phyloP scores from a whole-genome alignment of 2,797 vertebrate species.

The Fringilla coelebs region DNA sequence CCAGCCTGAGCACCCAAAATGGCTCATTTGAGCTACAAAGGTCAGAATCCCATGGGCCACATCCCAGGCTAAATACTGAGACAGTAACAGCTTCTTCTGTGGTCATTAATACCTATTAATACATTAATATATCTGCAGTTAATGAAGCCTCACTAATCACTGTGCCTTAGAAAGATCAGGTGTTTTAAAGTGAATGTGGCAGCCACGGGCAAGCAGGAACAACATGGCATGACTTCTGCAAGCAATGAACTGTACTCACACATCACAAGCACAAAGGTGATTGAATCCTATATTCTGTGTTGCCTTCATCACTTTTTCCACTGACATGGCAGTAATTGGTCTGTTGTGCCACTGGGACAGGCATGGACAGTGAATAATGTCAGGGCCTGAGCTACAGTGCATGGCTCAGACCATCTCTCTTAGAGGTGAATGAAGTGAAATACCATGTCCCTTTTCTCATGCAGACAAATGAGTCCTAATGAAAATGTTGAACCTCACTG shows the following conservation, averaged over 20 bases:
- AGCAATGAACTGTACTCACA: background rate
- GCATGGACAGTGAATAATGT: background rate
- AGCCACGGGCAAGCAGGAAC: rapidly evolving
- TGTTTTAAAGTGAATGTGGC: background rate
- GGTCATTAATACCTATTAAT: background rate
- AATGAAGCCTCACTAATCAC: background rate
- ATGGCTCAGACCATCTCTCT: background rate
- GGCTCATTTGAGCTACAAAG: background rate
- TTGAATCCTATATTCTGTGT: background rate
- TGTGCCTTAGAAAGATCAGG: background rate
- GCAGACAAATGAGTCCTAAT: background rate
- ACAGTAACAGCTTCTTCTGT: background rate
- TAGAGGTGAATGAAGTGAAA: background rate
- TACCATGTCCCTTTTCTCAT: background rate
- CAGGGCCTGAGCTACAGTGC: background rate
- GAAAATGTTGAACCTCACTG: background rate
- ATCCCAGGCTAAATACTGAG: background rate
- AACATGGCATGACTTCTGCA: background rate
- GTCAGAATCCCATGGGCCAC: background rate
- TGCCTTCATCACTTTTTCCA: background rate
- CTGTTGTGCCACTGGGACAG: background rate
- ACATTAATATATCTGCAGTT: background rate
- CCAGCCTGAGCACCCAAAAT: background rate
- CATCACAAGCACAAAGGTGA: background rate
- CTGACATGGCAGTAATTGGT: rapidly evolving